Evolutionary conservation across 2,888 invertebrate genomes (phyloP).

Genomic region (Hirtodrosophila duncani): DNA sequence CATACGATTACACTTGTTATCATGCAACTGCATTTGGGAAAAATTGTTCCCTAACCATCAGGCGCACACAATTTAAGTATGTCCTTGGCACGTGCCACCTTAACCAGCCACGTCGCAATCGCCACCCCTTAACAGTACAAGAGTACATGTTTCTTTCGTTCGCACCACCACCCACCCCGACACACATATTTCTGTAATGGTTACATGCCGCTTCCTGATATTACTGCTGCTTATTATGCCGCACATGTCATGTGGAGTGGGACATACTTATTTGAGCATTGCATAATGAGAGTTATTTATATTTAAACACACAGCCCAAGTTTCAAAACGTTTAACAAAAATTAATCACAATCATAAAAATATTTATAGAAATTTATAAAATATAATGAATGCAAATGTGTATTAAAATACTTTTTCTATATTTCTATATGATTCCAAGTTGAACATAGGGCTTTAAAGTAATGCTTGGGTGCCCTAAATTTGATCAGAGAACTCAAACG

Average conservation of each 20-base stretch:
- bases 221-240: constrained; percentile 24
- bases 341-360: constrained; percentile 14
- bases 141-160: constrained; percentile 61
- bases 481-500: too few species aligned
- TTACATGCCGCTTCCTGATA: constrained; percentile 23
- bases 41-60: too few species aligned
- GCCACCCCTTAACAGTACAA: constrained; percentile 64
- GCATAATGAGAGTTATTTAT: constrained; percentile 61
- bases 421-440: too few species aligned
- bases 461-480: too few species aligned
- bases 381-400: too few species aligned
- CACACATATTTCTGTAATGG: neutral
- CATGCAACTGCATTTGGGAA: too few species aligned
- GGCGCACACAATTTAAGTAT: too few species aligned
- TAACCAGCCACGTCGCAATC: constrained; percentile 47
- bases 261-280: constrained; percentile 49
- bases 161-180: constrained; percentile 29
- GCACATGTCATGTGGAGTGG: constrained; percentile 17
- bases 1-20: too few species aligned
- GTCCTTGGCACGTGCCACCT: constrained; percentile 40
- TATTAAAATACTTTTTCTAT: too few species aligned
- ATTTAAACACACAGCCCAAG: constrained; percentile 41
- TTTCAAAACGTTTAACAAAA: constrained; percentile 17
- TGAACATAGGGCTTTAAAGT: too few species aligned
- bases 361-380: too few species aligned